Evolutionary conservation across 2,113 vertebrate genomes (phyloP), one percentile per base, ranked within the genome.

Genomic region (Hyperopisus bebe): DNA sequence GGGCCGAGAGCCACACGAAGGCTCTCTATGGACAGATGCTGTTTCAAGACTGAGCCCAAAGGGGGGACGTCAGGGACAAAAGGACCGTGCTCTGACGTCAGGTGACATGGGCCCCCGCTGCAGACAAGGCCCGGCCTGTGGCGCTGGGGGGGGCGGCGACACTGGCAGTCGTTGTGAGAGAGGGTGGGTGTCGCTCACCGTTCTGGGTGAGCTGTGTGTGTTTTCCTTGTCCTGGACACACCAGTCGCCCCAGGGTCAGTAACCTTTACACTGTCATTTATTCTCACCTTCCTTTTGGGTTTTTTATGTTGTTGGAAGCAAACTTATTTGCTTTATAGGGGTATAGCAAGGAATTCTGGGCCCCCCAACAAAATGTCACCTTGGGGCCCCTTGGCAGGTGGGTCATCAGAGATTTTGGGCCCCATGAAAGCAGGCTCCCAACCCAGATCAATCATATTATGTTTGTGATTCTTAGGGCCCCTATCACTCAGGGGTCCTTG

Each of bases 1-100:
- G 88, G 89, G 86, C 85, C 31, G 31, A 50, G 24, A 51, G 87
- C 88, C 39, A 31, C 74, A 39, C 8, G 4, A 48, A 51, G n/a
- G 82, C 19, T 1, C 89, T 70, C 13, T 70, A 3, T 27, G 86
- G 53, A 86, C 66, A 53, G 47, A 89, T n/a, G 51, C 83, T 50
- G 55, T 80, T 87, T 88, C 44, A 46, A 88, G 42, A 80, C 53
- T 27, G 90, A 85, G 87, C 66, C 58, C 62, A 74, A 48, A 44
- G 58, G 83, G 70, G 51, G 62, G 39, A n/a, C 27, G n/a, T 39
- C 46, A 39, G 31, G 44, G 31, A 86, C 58, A 90, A 55, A 87
- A 62, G n/a, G 35, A 9, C 35, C 5, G 27, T 11, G 17, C 47
- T 53, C 47, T 86, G 90, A 90, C 58, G 83, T 90, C 90, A 80